These are phyloP conservation scores for Drosophila serrata DNA, from an alignment of 1,140 invertebrate species.

Conservation along the genomic window DNA sequence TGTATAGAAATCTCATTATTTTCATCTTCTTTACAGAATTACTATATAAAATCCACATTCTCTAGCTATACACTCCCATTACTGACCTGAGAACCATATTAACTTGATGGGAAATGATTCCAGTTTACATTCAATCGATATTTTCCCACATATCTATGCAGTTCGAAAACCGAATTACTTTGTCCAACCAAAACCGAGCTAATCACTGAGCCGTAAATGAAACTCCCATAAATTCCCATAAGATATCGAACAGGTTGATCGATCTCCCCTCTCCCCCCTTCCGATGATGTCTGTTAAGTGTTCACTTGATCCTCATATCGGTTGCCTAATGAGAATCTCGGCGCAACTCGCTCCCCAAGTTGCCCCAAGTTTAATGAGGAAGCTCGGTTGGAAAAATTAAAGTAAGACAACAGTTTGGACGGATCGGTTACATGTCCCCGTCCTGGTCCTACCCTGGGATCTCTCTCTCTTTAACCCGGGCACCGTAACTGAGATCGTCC, in stretches of 20 bases:
- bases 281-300: conserved; percentile 13
- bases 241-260: conserved; percentile 45
- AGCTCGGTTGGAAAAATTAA: conserved; percentile 42
- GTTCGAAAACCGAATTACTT: conserved; percentile 8
- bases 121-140: conserved; percentile 4
- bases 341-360: conserved; percentile 11
- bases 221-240: conserved; percentile 45
- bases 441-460: neutral
- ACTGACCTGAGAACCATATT: neutral
- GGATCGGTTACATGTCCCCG: conserved; percentile 68
- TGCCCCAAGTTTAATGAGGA: conserved; percentile 58
- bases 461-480: conserved; percentile 1
- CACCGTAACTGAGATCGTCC: conserved; percentile 45
- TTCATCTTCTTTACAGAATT: neutral
- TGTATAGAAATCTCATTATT: neutral
- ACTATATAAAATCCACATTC: neutral
- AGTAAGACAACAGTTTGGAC: conserved; percentile 48
- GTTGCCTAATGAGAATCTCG: conserved; percentile 46
- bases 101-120: conserved; percentile 13
- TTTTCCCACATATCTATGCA: conserved; percentile 23
- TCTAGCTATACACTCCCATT: neutral
- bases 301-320: conserved; percentile 35
- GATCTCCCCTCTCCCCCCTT: conserved; percentile 1
- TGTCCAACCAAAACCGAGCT: conserved; percentile 12
- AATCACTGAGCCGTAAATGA: conserved; percentile 45